A percentile compares a stretch with the other conserved stretches of the same genome.
These are phyloP conservation scores for Artemia franciscana DNA, from an alignment of 1,140 invertebrate genomes.

Conservation along the genomic window DNA sequence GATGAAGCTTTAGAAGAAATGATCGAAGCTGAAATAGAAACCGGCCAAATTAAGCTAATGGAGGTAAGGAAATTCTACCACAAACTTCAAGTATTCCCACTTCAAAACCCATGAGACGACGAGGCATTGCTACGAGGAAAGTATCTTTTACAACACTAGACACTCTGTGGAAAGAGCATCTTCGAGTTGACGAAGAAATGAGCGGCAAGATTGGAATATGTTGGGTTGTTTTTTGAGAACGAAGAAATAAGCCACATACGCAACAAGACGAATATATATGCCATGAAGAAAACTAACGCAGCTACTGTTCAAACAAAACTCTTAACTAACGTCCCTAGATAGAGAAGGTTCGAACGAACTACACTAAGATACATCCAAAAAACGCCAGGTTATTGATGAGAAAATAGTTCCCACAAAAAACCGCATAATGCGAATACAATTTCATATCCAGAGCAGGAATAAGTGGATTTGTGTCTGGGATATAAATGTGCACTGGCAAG, in stretches of 20 bases:
- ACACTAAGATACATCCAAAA: background rate
- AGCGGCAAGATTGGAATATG: background rate
- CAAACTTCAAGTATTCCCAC: background rate
- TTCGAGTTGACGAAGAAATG: background rate
- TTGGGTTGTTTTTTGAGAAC: background rate
- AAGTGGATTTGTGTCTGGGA: background rate
- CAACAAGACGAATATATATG: background rate
- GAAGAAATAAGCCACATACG: background rate
- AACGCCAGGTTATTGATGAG: background rate
- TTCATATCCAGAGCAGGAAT: background rate
- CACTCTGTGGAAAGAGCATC: background rate
- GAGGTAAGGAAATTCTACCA: background rate
- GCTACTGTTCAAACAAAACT: background rate
- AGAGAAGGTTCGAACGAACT: background rate
- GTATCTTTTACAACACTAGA: background rate
- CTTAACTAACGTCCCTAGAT: background rate
- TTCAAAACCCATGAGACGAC: background rate
- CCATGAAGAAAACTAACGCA: background rate
- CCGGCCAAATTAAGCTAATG: background rate
- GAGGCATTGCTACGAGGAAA: background rate
- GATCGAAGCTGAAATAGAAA: too few relatives aligned
- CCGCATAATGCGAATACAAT: background rate
- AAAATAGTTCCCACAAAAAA: conserved; percentile 2
- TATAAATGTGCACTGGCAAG: background rate
- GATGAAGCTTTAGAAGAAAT: too few relatives aligned